phyloP scores from a whole-genome alignment of 2,888 invertebrate species.

The Tenodera sinensis region DNA sequence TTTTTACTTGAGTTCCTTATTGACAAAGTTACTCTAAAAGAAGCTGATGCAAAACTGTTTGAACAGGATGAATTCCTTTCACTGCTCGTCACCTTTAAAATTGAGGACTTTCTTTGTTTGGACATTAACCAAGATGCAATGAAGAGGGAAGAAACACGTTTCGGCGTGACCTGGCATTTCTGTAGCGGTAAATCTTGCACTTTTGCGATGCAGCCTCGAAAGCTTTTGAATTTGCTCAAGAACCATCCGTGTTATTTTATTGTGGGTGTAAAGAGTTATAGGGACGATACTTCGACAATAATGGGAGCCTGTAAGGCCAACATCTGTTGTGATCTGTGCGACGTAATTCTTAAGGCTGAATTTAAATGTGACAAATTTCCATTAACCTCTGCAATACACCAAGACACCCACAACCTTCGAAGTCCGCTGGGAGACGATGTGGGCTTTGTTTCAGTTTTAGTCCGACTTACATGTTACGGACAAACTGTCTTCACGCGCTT shows the following conservation, averaged over 20 bases:
- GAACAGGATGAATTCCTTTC: not conserved
- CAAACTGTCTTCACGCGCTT: not conserved
- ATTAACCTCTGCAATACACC: not conserved
- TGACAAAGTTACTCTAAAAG: not conserved
- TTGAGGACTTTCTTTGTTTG: not conserved
- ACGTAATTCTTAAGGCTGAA: not conserved
- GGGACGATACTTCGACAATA: not conserved
- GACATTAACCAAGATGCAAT: not conserved
- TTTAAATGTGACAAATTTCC: not conserved
- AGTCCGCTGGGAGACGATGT: not conserved
- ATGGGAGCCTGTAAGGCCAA: not conserved
- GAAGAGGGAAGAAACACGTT: not conserved
- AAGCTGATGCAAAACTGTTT: not conserved
- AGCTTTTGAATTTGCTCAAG: not conserved
- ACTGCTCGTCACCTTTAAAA: not conserved
- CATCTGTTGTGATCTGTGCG: not conserved
- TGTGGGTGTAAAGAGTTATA: not conserved
- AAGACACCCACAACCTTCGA: not conserved
- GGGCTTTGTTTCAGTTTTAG: not conserved
- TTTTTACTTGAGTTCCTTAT: not conserved
- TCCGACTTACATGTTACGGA: not conserved
- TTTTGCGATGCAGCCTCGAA: not conserved
- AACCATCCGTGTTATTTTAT: not conserved
- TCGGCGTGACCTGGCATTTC: not conserved
- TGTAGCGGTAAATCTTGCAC: not conserved